Conservation (phyloP, 2,797 vertebrate species). For the Micropoecilia bifurca region DNA sequence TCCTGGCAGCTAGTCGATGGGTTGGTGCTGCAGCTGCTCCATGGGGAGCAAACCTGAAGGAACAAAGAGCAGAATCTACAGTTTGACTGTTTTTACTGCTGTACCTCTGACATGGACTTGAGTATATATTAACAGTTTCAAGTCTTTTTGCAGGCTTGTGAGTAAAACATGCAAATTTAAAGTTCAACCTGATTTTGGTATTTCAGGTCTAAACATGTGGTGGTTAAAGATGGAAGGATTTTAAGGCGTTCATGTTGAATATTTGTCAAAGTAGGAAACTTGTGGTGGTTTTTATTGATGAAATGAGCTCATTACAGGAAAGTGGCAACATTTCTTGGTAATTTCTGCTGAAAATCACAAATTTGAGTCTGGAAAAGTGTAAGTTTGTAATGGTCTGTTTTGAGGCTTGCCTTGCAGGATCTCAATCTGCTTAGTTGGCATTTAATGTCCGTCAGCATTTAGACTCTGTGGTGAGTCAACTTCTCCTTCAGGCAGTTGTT, state of each 20-base stretch:
- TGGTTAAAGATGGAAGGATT: no score
- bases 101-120: background rate
- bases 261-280: background rate
- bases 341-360: background rate
- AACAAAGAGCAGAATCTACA: background rate
- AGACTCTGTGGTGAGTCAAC: background rate
- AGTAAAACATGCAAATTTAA: background rate
- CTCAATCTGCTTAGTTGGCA: background rate
- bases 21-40: conserved; percentile 14
- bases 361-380: background rate
- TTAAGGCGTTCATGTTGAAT: background rate
- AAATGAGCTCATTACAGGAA: background rate
- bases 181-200: background rate
- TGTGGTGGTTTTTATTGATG: background rate
- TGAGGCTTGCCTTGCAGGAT: background rate
- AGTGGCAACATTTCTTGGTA: background rate
- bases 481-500: background rate
- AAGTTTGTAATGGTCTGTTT: background rate
- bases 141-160: background rate
- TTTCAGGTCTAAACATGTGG: background rate
- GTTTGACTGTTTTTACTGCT: background rate
- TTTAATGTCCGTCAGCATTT: background rate
- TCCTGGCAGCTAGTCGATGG: conserved; percentile 36
- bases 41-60: background rate
- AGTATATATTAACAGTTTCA: background rate